Conservation (phyloP, 2,888 invertebrate genomes). For the Diachrysia chrysitis region DNA sequence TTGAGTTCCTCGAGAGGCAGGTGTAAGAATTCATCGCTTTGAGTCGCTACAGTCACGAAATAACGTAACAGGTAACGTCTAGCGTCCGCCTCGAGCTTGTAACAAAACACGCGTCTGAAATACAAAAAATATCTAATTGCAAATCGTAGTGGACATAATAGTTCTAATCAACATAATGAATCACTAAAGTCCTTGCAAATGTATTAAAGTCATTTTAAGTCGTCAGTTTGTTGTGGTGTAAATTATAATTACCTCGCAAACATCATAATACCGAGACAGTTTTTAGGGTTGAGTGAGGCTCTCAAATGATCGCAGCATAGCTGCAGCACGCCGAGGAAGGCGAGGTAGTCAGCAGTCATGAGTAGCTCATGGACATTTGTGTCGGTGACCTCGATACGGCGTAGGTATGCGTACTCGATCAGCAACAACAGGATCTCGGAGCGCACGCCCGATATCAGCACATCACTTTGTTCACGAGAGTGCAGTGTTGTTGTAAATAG, state of each 20-base stretch:
- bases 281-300: conserved; percentile 91
- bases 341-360: conserved; percentile 96
- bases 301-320: conserved; percentile 94
- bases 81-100: conserved; percentile 91
- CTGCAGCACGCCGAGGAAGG: conserved; percentile 94
- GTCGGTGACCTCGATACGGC: conserved; percentile 92
- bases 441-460: conserved; percentile 93
- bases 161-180: neutral
- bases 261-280: conserved; percentile 95
- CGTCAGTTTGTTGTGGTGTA: neutral
- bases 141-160: neutral
- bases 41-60: conserved; percentile 92
- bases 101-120: conserved; percentile 92
- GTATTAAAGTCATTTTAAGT: neutral
- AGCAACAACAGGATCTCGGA: conserved; percentile 93
- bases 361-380: conserved; percentile 95
- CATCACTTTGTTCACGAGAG: conserved; percentile 91
- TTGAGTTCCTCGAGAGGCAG: conserved; percentile 93
- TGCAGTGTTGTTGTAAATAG: conserved; percentile 95
- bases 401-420: conserved; percentile 95
- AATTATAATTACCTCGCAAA: conserved; percentile 92
- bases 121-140: conserved; percentile 16
- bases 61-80: conserved; percentile 93
- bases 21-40: conserved; percentile 93
- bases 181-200: neutral